A percentile compares a stretch with the other conserved stretches of the same genome.
Evolutionary conservation across 2,113 vertebrate species (phyloP).

Genomic region (Erinaceus europaeus): DNA sequence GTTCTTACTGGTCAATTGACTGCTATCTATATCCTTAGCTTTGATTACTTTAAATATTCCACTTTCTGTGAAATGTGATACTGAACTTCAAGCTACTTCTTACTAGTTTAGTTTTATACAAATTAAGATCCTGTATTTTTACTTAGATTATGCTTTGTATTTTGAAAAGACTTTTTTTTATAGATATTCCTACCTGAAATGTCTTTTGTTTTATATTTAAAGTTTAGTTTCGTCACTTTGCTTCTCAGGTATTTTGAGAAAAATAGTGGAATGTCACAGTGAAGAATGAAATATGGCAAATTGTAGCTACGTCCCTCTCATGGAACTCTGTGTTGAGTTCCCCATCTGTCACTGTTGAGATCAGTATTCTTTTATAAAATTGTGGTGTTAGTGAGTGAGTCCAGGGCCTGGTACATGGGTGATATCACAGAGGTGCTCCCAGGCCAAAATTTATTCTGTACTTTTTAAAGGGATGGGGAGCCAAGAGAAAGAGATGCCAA

Average conservation of each 20-base stretch:
- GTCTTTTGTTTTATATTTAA: neutral
- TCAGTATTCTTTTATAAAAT: neutral
- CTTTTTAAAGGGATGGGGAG: no score
- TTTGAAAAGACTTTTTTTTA: neutral
- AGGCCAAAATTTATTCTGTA: no score
- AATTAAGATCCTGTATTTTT: constrained; percentile 19
- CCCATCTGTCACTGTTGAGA: neutral
- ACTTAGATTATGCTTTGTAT: neutral
- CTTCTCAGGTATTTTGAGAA: neutral
- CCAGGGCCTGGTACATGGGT: no score
- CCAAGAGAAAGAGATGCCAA: no score
- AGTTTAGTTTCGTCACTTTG: neutral
- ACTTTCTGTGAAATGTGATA: neutral
- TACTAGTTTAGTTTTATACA: neutral
- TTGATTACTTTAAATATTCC: neutral
- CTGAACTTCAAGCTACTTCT: neutral
- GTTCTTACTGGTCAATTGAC: neutral
- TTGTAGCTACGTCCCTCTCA: neutral
- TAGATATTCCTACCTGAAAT: neutral
- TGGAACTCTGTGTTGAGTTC: neutral
- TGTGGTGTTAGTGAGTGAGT: no score
- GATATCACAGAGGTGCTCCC: no score
- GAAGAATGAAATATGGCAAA: neutral
- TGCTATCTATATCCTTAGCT: neutral
- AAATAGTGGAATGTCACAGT: neutral